Base-by-base conservation (phyloP, 2,113 vertebrate genomes). In the Strix uralensis region DNA sequence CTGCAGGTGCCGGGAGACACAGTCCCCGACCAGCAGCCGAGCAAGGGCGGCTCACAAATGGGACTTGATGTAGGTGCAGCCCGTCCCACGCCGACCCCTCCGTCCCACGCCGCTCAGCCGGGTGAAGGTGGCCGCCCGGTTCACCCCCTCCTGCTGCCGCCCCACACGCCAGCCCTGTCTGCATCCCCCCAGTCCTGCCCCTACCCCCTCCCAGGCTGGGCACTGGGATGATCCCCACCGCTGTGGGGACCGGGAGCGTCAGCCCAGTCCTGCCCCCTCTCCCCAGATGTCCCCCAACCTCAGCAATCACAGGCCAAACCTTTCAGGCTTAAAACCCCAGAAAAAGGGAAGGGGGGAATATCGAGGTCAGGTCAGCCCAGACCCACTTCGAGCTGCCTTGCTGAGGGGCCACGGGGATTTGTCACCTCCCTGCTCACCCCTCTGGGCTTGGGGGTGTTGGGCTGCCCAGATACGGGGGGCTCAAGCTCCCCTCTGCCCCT, bases 61-160 rank as follows among this genome's bases (percentile, higher is more conserved):
- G 3, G 10, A 25, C 57, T 27, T 2, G 58, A 47, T 5, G 18
- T 6, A 54, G 67, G 32, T 3, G 10, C 57, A 25, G 67, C 47
- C 65, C 2, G 8, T 40, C 29, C 27, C 40, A n/a, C 5, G 4
- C 29, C 8, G n/a, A 15, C 42, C 42, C 5, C 12, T 1, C 46
- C 2, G 8, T 40, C 23, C 27, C 40, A 34, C 5, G 3, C 29
- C 9, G 29, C 47, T 65, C 66, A 40, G 57, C 47, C 22, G 2
- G 34, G 7, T 9, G n/a, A 57, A 49, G 67, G 42, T 5, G 59
- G 69, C 17, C 1, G 0, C 40, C 18, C 4, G 0, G 5, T 18
- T 86, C 62, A 34, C 23, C 71, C 23, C n/a, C 59, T 73, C 44
- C 54, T 34, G 1, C 55, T 36, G 19, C 57, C 15, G 18, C 25